Evolutionary conservation across 1,140 invertebrate genomes (phyloP).

Genomic region (Polypedilum vanderplanki): DNA sequence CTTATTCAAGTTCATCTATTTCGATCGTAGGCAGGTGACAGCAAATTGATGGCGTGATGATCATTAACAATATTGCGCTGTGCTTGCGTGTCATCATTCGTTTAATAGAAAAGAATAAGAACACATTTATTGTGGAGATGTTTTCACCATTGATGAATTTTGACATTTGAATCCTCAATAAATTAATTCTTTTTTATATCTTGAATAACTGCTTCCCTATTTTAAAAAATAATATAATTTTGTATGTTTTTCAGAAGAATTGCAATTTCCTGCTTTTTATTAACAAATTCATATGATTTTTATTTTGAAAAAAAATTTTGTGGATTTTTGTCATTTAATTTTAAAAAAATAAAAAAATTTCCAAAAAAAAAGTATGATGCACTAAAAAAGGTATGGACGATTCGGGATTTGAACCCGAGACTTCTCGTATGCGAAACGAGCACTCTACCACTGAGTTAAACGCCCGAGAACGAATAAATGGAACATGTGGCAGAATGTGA

Average conservation of each 20-base stretch:
- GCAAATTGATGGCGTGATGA: background rate
- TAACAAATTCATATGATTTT: background rate
- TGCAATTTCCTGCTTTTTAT: background rate
- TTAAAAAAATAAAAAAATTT: background rate
- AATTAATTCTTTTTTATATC: background rate
- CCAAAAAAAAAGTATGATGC: background rate
- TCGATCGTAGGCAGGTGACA: constrained; percentile 7
- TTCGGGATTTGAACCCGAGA: background rate
- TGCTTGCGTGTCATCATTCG: constrained; percentile 7
- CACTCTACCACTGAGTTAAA: constrained; percentile 16
- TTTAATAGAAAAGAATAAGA: background rate
- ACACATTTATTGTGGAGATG: background rate
- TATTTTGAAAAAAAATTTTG: background rate
- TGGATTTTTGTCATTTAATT: too few species aligned
- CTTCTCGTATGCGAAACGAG: constrained; percentile 8
- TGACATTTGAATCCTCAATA: background rate
- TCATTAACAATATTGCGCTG: background rate
- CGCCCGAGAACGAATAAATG: background rate
- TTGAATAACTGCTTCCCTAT: background rate
- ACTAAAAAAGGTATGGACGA: background rate
- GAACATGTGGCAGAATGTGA: too few species aligned
- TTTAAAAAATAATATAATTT: background rate
- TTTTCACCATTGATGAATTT: background rate
- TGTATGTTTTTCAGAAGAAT: background rate
- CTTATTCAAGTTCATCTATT: background rate